Base-by-base conservation (phyloP, 2,113 vertebrate genomes). In the Corvus hawaiiensis region DNA sequence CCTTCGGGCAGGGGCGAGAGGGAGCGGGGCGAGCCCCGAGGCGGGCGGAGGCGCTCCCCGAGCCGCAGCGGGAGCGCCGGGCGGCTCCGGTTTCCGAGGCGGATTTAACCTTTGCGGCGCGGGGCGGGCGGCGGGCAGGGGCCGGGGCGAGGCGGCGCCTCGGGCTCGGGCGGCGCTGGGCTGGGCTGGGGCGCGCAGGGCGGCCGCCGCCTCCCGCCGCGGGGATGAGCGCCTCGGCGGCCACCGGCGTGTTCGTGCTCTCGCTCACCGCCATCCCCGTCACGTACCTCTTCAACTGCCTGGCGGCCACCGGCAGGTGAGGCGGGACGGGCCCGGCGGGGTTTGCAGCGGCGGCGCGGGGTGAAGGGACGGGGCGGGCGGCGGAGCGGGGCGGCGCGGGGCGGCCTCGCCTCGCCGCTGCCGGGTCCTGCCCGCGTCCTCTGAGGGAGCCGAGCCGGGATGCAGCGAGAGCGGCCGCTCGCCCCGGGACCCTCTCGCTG, bases 171-270 rank as follows among this genome's bases (percentile, higher is more conserved):
- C 44, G 44, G 44, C 20, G 44, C 44, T 44, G 44, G 44, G 41
- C 43, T 16, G 43, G 43, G 44, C 46, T 12, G 46, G 46, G 28
- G 44, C 44, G 32, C 9, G 48, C 71, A 32, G 59, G 48, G 90
- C 49, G 28, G 68, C 72, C 24, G 48, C 52, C 48, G 39, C 72
- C 54, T 87, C 52, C 77, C 41, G 58, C 59, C 55, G 94, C 76
- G 55, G 96, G 84, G 82, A 99, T 99, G 98, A 99, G 98, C 78
- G 98, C 98, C 66, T 98, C 98, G 39, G 98, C 99, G 18, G 99
- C 99, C 92, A 99, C 99, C 10, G 98, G 98, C 46, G 99, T 99
- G 86, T 99, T 99, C 92, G 96, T 99, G 44, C 93, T 99, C 89
- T 99, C 99, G 74, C 95, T 99, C 79, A 98, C 98, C 84, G 98